A percentile compares a stretch with the other conserved stretches of the same genome.
phyloP scores from a whole-genome alignment of 2,113 vertebrate species.

The Protomyctophum bolini region DNA sequence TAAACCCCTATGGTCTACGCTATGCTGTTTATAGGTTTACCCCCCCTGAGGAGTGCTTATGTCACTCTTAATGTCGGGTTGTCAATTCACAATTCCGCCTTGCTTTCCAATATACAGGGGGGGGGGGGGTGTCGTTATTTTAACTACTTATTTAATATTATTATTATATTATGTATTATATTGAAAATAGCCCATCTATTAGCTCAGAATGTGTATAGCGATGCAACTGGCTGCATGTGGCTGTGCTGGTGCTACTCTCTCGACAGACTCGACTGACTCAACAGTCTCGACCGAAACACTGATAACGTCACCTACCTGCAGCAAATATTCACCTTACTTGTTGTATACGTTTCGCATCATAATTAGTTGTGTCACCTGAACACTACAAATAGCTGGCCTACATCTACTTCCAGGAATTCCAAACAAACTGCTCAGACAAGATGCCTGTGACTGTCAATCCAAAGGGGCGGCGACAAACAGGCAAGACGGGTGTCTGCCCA shows the following conservation, averaged over 20 bases:
- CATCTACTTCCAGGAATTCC: constrained; percentile 42
- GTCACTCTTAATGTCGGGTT: constrained; percentile 2
- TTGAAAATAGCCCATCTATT: no score
- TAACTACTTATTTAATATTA: no score
- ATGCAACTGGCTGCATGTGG: background rate
- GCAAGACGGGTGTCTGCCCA: constrained; percentile 51
- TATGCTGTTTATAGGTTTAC: constrained; percentile 27
- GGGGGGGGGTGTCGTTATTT: no score
- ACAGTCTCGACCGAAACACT: constrained; percentile 2
- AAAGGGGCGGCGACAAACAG: constrained; percentile 43
- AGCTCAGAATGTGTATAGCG: background rate
- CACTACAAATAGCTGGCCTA: background rate
- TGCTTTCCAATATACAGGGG: constrained; percentile 33
- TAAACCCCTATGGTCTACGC: no score
- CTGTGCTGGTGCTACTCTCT: background rate
- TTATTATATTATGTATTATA: no score
- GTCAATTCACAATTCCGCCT: constrained; percentile 49
- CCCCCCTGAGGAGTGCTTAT: background rate
- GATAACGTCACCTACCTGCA: background rate
- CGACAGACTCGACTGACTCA: no score
- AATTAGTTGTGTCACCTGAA: background rate
- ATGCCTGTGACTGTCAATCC: constrained; percentile 54
- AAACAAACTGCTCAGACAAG: constrained; percentile 42
- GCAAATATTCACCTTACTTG: background rate
- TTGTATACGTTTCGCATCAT: background rate